Conservation (phyloP, 2,797 vertebrate genomes). For the Trachurus trachurus region DNA sequence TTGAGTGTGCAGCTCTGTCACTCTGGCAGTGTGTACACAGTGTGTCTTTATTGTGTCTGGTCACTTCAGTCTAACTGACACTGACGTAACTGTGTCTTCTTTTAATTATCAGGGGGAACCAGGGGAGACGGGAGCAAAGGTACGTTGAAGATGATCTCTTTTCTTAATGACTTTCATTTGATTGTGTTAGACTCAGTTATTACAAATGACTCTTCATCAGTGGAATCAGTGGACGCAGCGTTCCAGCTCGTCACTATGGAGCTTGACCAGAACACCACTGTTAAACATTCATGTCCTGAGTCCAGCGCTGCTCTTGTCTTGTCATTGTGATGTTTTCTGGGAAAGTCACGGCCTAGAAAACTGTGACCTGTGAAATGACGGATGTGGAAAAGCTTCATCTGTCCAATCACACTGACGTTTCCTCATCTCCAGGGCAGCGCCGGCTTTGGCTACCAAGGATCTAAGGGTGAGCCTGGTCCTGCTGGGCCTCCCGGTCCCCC, state of each 20-base stretch:
- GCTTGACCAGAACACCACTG: background rate
- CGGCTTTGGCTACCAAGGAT: constrained; percentile 90
- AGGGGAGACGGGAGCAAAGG: constrained; percentile 90
- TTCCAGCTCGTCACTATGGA: background rate
- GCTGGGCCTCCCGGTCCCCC: constrained; percentile 80
- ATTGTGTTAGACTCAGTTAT: background rate
- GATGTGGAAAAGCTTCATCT: background rate
- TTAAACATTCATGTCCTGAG: background rate
- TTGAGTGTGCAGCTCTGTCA: background rate
- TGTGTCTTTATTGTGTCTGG: background rate
- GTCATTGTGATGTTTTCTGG: background rate
- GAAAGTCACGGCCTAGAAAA: background rate
- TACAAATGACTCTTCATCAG: background rate
- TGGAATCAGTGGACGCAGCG: background rate
- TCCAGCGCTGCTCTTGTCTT: background rate
- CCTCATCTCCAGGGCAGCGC: constrained; percentile 85
- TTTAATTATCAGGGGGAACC: constrained; percentile 85
- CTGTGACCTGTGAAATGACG: background rate
- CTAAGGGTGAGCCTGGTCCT: constrained; percentile 89
- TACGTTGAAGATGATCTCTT: constrained; percentile 50
- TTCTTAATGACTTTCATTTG: background rate
- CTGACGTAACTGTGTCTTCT: constrained; percentile 16
- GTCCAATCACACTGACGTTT: background rate
- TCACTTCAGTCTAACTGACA: background rate
- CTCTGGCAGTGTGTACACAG: background rate